Conservation (phyloP, 2,797 vertebrate species). For the Hippoglossus hippoglossus region DNA sequence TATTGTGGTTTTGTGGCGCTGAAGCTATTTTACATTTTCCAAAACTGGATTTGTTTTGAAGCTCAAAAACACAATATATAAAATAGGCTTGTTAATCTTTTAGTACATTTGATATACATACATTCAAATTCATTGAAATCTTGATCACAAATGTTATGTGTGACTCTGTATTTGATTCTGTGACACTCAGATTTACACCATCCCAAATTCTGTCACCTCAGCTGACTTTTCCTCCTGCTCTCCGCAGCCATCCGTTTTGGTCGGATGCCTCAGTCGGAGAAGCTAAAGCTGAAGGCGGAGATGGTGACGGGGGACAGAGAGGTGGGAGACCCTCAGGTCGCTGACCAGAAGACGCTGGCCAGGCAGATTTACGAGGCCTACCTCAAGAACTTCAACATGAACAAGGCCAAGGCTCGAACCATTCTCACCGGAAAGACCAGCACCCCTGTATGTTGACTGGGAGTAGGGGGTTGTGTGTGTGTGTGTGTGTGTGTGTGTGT, state of each 20-base stretch:
- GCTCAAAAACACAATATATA: not conserved
- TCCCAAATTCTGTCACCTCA: not conserved
- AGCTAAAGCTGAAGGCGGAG: constrained; percentile 96
- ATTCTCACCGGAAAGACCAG: constrained; percentile 95
- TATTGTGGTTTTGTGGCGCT: constrained; percentile 7
- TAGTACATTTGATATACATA: no score
- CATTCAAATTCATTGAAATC: no score
- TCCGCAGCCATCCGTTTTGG: constrained; percentile 96
- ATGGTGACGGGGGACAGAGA: constrained; percentile 90
- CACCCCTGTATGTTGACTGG: constrained; percentile 88
- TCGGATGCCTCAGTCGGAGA: constrained; percentile 97
- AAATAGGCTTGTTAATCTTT: not conserved
- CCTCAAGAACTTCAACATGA: constrained; percentile 98
- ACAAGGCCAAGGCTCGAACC: constrained; percentile 95
- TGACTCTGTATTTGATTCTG: not conserved
- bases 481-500: not conserved
- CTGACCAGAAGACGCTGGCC: constrained; percentile 94
- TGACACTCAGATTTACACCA: no score
- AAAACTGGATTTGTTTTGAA: not conserved
- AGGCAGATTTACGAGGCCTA: constrained; percentile 96
- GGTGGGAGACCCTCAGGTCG: constrained; percentile 86
- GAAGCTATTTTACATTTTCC: not conserved
- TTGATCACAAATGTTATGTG: no score
- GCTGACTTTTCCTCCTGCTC: constrained; percentile 9
- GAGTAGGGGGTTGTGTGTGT: constrained; percentile 31